Base-by-base conservation (phyloP, 2,113 vertebrate genomes). In the Xenopus borealis region DNA sequence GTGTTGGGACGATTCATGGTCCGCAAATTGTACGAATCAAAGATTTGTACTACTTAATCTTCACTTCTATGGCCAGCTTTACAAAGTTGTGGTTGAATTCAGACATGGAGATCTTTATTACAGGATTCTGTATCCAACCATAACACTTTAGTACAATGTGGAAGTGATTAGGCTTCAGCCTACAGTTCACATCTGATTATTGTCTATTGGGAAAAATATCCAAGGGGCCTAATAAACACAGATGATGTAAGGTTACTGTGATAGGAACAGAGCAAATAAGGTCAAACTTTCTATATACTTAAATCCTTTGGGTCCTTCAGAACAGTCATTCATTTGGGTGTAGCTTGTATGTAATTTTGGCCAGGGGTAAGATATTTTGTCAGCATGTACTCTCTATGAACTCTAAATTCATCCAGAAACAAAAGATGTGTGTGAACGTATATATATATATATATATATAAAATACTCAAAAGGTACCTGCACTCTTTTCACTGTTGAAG, bases 341-440 rank as follows among this genome's bases (percentile, higher is more conserved):
- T 76, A 78, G 70, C 66, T 77, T 80, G 79, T 83, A 79, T 80
- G 64, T 66, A 7, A 66, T 66, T 71, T 59, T 50, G 46, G 66
- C 40, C 75, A 66, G 64, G 71, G 78, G 71, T 74, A 79, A 72
- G 66, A 17, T 63, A 40, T 27, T 55, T 53, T 74, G 75, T 83
- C 71, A 63, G 68, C 50, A 11, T 85, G 82, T 80, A 82, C 83
- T 85, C 79, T 78, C 0, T n/a, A 11, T 89, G 85, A 88, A 87
- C 87, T 79, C 74, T 84, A 77, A 82, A 80, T 86, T 85, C 70
- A 84, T 71, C 69, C 61, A 70, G 63, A 69, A 81, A 79, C 63
- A 70, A 72, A n/a, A n/a, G n/a, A n/a, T n/a, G n/a, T n/a, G n/a
- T n/a, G n/a, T n/a, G n/a, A n/a, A n/a, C n/a, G n/a, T n/a, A n/a